phyloP scores from a whole-genome alignment of 2,888 invertebrate genomes.

The Busseola fusca region DNA sequence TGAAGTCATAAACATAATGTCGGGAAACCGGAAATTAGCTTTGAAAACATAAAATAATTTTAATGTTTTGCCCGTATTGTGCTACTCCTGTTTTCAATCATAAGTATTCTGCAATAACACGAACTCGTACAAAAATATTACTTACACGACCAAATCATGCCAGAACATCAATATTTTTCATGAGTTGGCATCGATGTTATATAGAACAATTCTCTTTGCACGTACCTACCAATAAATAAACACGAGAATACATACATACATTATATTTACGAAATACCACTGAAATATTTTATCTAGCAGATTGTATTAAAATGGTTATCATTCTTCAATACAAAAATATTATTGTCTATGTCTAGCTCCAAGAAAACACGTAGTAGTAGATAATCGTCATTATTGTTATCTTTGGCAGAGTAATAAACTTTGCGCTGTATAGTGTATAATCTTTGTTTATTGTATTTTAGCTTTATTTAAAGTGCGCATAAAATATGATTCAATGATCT shows the following conservation, averaged over 20 bases:
- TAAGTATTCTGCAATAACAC: conserved; percentile 11
- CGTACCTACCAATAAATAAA: conserved; percentile 16
- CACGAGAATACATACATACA: conserved; percentile 1
- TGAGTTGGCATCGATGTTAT: conserved; percentile 29
- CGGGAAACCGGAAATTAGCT: conserved; percentile 8
- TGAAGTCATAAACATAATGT: too few species aligned
- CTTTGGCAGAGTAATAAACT: conserved; percentile 8
- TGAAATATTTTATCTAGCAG: conserved; percentile 7
- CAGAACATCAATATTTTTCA: conserved; percentile 26
- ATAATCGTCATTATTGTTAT: conserved; percentile 18
- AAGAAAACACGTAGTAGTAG: not conserved
- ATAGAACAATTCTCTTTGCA: conserved; percentile 7
- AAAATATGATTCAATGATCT: conserved; percentile 1
- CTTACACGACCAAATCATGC: not conserved
- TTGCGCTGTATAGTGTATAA: conserved; percentile 3
- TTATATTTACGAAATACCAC: conserved; percentile 8
- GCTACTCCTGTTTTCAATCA: not conserved
- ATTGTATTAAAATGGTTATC: not conserved
- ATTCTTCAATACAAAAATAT: not conserved
- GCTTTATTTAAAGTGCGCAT: conserved; percentile 19
- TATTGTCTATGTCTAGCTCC: not conserved
- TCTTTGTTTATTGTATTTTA: conserved; percentile 9
- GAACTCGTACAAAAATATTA: conserved; percentile 5
- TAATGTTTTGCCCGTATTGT: not conserved
- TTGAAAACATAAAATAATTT: conserved; percentile 11